Evolutionary conservation across 2,797 vertebrate species (phyloP), one percentile per base, ranked within the genome.

Genomic region (Neoniphon sammara): DNA sequence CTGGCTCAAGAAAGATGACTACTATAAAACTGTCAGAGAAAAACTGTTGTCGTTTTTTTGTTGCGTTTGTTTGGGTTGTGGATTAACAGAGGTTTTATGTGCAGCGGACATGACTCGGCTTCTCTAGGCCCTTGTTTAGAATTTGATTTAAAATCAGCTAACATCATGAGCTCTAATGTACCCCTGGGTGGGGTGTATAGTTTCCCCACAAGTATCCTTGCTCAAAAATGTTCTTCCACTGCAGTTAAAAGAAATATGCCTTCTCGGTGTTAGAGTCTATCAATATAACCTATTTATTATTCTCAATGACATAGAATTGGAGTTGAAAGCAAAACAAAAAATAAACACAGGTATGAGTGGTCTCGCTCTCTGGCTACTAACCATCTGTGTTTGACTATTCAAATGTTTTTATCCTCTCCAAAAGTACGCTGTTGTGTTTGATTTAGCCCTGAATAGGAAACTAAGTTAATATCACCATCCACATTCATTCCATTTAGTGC

Each of bases 401-500:
- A 46, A 30, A 54, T 20, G 23, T 67, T 73, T 77, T 44, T 61
- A 61, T 57, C n/a, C 0, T 66, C 18, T 52, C 67, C 10, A 47
- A n/a, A 60, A 65, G 15, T 36, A 9, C 20, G 25, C 31, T 20
- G 30, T 39, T 5, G 1, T 21, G 15, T 5, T 20, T 59, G 39
- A 69, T 82, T 69, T 66, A 25, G 46, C 21, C 67, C 23, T 49
- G 57, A 56, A 2, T 9, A 60, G 30, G 3, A 54, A 67, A 77
- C 67, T 34, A 64, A 44, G 56, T 55, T 39, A 49, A 49, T 69
- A 78, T 73, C 78, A 27, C 69, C 47, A 30, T 36, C 62, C 31
- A 14, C 23, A 46, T 63, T 23, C 61, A 70, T 70, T 68, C 55
- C 52, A n/a, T n/a, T 20, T 71, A 59, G 73, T 77, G 73, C 73